Conservation (phyloP, 2,797 vertebrate genomes). For the Dallia pectoralis region DNA sequence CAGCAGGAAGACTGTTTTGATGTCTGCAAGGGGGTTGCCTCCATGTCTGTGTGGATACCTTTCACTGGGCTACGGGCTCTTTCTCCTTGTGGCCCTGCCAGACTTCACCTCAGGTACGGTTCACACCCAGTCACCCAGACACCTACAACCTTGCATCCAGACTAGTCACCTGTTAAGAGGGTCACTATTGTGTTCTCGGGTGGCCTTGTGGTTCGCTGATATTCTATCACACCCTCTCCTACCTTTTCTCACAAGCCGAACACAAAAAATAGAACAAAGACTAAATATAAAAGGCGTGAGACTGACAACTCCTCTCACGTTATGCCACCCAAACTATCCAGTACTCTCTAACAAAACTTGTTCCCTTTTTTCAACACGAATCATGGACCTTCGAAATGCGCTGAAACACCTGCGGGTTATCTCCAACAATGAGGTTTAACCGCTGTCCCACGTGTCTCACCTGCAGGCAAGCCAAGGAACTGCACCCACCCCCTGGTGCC, state of each 20-base stretch:
- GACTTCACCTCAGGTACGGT: slow-evolving; percentile 64
- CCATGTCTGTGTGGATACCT: slow-evolving; percentile 55
- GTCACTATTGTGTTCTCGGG: not conserved
- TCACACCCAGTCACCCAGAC: too few species aligned
- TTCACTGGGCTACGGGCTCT: slow-evolving; percentile 56
- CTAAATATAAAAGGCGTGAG: too few species aligned
- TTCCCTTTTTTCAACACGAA: not conserved
- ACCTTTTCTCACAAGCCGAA: not conserved
- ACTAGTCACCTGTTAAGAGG: not conserved
- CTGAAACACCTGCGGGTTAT: not conserved
- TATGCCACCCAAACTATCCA: not conserved
- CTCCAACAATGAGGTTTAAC: not conserved
- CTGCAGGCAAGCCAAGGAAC: slow-evolving; percentile 61
- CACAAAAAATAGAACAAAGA: too few species aligned
- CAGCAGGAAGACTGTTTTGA: slow-evolving; percentile 63
- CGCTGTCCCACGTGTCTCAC: not conserved
- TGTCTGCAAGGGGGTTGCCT: slow-evolving; percentile 59
- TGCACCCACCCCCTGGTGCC: slow-evolving; percentile 71
- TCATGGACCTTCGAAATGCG: not conserved
- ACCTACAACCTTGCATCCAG: not conserved
- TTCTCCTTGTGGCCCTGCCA: slow-evolving; percentile 59
- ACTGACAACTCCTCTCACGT: not conserved
- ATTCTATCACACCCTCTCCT: too few species aligned
- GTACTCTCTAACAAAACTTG: not conserved
- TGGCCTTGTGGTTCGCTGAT: too few species aligned